A percentile compares a stretch with the other conserved stretches of the same genome.
These are phyloP conservation scores for Otolemur garnettii DNA, from an alignment of 2,113 vertebrate species.

Conservation along the genomic window DNA sequence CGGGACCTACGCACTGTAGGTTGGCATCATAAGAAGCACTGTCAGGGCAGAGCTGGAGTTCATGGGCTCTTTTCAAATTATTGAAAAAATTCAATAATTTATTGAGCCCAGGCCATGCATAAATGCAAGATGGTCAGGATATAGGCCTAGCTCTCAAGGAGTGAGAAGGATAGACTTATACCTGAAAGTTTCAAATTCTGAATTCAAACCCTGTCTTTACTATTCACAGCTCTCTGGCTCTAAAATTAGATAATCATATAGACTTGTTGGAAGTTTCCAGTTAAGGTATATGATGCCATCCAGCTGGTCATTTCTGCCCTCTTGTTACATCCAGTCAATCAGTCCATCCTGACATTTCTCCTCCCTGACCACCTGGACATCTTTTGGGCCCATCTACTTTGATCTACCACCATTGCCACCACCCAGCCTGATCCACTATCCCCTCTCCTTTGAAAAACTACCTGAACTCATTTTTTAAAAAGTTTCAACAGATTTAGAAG, in stretches of 20 bases:
- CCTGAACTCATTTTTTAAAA: neutral
- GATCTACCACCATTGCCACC: neutral
- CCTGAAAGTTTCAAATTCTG: neutral
- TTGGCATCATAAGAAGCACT: neutral
- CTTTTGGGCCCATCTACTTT: neutral
- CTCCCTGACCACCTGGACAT: neutral
- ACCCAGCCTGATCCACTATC: neutral
- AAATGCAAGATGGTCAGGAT: neutral
- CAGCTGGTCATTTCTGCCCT: neutral
- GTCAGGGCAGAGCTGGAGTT: neutral
- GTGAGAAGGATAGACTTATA: neutral
- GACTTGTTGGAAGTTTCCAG: neutral
- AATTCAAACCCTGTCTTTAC: neutral
- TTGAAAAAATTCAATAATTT: neutral
- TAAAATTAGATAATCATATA: neutral
- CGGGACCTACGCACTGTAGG: neutral
- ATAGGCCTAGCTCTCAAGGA: neutral
- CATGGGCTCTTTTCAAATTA: neutral
- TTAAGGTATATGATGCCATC: neutral
- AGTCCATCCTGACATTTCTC: neutral
- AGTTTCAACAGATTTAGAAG: too few relatives aligned
- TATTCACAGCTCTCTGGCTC: neutral
- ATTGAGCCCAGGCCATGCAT: neutral
- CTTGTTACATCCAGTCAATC: neutral
- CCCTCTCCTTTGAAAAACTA: neutral